These are phyloP conservation scores for Pterocles orientalis DNA, from an alignment of 2,113 vertebrate genomes.

Conservation along the genomic window DNA sequence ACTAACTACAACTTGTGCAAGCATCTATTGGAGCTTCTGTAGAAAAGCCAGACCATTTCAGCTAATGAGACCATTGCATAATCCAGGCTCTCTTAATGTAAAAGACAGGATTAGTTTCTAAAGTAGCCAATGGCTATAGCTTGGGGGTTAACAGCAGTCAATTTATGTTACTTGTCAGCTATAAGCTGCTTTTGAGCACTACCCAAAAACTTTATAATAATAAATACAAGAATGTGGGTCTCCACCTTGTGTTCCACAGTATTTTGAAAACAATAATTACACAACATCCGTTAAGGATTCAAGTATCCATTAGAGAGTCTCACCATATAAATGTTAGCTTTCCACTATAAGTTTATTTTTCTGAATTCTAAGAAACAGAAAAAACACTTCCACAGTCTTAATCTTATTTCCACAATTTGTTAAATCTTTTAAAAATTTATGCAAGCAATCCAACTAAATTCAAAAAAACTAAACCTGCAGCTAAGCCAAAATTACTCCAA, in stretches of 20 bases:
- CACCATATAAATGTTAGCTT: background rate
- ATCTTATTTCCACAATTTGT: background rate
- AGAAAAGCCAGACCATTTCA: background rate
- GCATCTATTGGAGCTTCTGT: background rate
- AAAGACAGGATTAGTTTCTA: background rate
- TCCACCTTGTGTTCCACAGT: background rate
- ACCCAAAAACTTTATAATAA: background rate
- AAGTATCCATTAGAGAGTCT: background rate
- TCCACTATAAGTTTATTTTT: background rate
- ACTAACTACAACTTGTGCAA: background rate
- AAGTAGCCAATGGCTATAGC: background rate
- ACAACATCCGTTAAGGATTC: background rate
- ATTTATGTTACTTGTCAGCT: background rate
- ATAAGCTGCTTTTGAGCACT: background rate
- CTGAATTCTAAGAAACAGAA: background rate
- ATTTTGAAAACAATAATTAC: background rate
- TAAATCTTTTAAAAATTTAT: background rate
- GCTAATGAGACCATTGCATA: background rate
- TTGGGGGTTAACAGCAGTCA: background rate
- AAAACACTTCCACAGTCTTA: background rate
- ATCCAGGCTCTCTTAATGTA: background rate
- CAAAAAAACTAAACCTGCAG: background rate
- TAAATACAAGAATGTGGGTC: background rate
- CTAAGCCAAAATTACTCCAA: background rate
- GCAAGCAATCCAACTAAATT: background rate